These are phyloP conservation scores for Aythya baeri DNA, from an alignment of 2,113 vertebrate species.

Conservation along the genomic window DNA sequence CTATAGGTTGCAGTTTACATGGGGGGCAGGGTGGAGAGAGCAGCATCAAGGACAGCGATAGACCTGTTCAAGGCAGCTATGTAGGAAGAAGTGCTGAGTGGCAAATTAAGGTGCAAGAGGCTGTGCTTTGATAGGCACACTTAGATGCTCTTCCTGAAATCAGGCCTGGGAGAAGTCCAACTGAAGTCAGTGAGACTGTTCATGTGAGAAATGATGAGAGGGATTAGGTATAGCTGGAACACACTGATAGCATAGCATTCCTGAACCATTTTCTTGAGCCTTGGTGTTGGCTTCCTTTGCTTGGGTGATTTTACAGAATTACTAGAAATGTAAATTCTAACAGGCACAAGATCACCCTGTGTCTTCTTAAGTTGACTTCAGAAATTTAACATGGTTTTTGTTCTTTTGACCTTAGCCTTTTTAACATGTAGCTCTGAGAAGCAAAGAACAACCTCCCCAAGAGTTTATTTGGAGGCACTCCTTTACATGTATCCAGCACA, in stretches of 20 bases:
- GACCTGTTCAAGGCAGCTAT: not conserved
- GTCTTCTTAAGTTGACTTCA: not conserved
- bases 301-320: not conserved
- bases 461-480: not conserved
- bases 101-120: not conserved
- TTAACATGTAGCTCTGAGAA: not conserved
- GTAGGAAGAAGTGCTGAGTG: not conserved
- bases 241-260: not conserved
- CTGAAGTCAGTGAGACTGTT: not conserved
- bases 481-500: not conserved
- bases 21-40: not conserved
- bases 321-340: not conserved
- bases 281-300: not conserved
- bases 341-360: not conserved
- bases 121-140: not conserved
- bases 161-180: not conserved
- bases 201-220: slow-evolving; percentile 7
- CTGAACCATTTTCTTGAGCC: not conserved
- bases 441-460: not conserved
- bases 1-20: accelerated
- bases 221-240: slow-evolving; percentile 13
- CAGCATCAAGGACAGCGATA: not conserved
- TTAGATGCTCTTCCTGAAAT: not conserved
- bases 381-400: not conserved
- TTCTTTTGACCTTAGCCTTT: not conserved